phyloP scores from a whole-genome alignment of 2,888 invertebrate species.

The Stomorhina lunata region DNA sequence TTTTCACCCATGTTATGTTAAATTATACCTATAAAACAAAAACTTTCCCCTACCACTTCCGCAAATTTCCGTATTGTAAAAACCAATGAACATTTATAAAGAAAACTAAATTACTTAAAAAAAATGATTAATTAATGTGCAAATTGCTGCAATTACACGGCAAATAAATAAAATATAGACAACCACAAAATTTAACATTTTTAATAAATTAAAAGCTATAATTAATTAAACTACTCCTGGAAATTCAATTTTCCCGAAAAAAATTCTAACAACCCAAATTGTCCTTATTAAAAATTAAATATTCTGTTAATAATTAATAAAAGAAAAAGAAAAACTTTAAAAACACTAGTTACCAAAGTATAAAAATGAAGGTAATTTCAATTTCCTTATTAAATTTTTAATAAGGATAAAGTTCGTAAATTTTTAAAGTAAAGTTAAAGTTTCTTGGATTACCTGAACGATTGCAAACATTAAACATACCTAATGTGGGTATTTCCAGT shows the following conservation, averaged over 20 bases:
- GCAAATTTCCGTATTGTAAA: slow-evolving; percentile 39
- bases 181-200: slow-evolving; percentile 27
- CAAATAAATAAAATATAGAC: slow-evolving; percentile 28
- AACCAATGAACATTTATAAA: slow-evolving; percentile 33
- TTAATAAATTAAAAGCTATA: slow-evolving; percentile 31
- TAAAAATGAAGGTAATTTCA: too few species aligned
- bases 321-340: neutral
- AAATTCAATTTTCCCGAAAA: neutral
- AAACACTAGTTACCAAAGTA: neutral
- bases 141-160: slow-evolving; percentile 39
- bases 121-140: slow-evolving; percentile 19
- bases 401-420: too few species aligned
- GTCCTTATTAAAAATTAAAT: neutral
- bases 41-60: slow-evolving; percentile 39
- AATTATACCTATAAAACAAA: slow-evolving; percentile 39
- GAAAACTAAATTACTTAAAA: neutral
- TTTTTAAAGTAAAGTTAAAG: too few species aligned
- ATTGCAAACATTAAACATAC: too few species aligned
- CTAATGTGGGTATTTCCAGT: too few species aligned
- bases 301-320: neutral
- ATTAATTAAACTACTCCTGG: neutral
- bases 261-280: neutral
- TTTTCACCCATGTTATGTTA: slow-evolving; percentile 58
- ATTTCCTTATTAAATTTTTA: too few species aligned
- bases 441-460: too few species aligned